Percentiles rank a stretch among this genome's conserved stretches.
Conservation (phyloP, 2,888 invertebrate genomes). For the Halocaridina rubra region DNA sequence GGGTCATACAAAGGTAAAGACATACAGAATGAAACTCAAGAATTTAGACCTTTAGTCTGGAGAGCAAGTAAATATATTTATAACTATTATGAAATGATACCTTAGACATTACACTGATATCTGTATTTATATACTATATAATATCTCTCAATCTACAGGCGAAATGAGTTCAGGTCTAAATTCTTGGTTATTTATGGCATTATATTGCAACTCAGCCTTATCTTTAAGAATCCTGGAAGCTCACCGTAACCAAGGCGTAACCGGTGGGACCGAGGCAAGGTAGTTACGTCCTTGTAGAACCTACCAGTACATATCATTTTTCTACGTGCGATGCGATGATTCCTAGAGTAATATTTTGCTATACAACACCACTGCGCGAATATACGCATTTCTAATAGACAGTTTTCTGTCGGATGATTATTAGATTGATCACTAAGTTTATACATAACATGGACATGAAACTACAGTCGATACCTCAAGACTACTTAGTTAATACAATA, state of each 20-base stretch:
- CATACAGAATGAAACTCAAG: background rate
- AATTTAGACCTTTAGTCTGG: background rate
- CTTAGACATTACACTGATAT: background rate
- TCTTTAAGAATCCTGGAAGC: background rate
- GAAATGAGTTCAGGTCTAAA: background rate
- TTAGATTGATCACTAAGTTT: too few species aligned
- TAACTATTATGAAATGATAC: background rate
- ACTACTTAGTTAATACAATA: too few species aligned
- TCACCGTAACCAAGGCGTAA: conserved; percentile 38
- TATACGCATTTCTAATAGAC: too few species aligned
- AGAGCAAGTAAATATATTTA: background rate
- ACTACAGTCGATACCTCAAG: too few species aligned
- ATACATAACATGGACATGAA: too few species aligned
- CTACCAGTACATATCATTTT: conserved; percentile 32
- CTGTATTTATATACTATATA: background rate
- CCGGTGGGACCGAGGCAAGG: conserved; percentile 51
- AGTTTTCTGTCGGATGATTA: too few species aligned
- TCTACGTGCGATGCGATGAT: conserved; percentile 22
- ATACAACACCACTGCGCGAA: background rate
- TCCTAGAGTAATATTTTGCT: background rate
- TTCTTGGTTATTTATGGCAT: conserved; percentile 34
- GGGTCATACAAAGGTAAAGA: too few species aligned
- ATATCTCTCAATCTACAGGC: background rate
- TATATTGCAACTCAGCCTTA: conserved; percentile 29
- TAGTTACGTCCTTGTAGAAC: conserved; percentile 45